Evolutionary conservation across 92 coral and sea anemone genomes (phyloP), one percentile per base, ranked within the genome.

Genomic region (Actinostola sp.): DNA sequence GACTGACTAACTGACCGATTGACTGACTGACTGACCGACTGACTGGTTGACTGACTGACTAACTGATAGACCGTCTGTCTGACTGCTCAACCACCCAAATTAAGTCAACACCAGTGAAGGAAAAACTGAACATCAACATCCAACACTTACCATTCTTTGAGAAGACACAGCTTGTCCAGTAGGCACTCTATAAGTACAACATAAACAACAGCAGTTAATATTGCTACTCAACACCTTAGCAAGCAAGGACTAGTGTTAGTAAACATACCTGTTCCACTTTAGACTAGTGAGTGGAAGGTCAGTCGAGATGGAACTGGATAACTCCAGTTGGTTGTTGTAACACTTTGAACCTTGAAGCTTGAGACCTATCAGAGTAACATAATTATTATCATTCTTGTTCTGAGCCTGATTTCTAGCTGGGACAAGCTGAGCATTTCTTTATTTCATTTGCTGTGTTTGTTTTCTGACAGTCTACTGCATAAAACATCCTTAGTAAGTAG

Each of bases 281-380:
- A 94, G 84, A 72, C 98, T 94, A 26, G 91, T 94, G 34, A 94
- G 83, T 62, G 98, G 84, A 28, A 94, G 78, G 70, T 94, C 98
- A 31, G 92, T 94, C 15, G 97, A 88, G 53, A 94, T 94, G 23
- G 97, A 87, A 54, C 88, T 86, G 32, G 98, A 82, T 67, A 94
- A 77, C 38, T 94, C 97, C 44, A 94, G 81, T 51, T 83, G 88
- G 67, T 91, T 94, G 85, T 88, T 89, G 48, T 58, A 55, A 66
- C 98, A 94, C 60, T 70, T 87, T 31, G 98, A 89, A 20, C 98
- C 98, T 52, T 94, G 98, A 31, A 94, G 90, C 70, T 89, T 85
- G 66, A 94, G 78, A 61, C 98, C 98, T 94, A 35, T 51, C 10
- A 46, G 65, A n/a, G 21, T 14, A 72, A 46, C 14, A 52, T 8